phyloP scores from a whole-genome alignment of 2,797 vertebrate genomes.

The Oryzias sinensis region DNA sequence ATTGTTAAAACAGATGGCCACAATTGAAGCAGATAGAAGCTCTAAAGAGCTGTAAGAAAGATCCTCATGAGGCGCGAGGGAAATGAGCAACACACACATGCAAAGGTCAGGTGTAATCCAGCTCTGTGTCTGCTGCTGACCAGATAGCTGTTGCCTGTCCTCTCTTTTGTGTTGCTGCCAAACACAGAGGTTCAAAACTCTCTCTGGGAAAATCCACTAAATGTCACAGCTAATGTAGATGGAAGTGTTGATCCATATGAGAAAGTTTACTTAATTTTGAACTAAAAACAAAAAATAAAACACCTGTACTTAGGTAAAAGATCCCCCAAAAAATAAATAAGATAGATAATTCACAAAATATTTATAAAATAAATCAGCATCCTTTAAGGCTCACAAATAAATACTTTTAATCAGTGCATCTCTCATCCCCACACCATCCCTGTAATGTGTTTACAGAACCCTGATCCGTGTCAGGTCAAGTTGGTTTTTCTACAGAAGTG shows the following conservation, averaged over 20 bases:
- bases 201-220: constrained; percentile 52
- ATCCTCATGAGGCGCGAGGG: not conserved
- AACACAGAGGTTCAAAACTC: constrained; percentile 31
- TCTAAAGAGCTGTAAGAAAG: constrained; percentile 22
- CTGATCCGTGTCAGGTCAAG: constrained; percentile 2
- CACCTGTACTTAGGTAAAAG: constrained; percentile 3
- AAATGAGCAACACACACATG: not conserved
- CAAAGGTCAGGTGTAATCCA: constrained; percentile 51
- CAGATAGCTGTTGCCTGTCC: constrained; percentile 47
- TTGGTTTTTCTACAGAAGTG: constrained; percentile 7
- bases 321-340: too few relatives aligned
- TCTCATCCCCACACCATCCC: constrained; percentile 14
- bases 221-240: constrained; percentile 51
- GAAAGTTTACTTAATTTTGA: constrained; percentile 10
- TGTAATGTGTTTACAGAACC: constrained; percentile 22
- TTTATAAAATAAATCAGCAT: too few relatives aligned
- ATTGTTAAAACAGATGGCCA: constrained; percentile 57
- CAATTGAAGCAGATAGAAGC: constrained; percentile 37
- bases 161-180: constrained; percentile 28
- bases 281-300: constrained; percentile 11
- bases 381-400: too few relatives aligned
- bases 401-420: too few relatives aligned
- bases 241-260: constrained; percentile 21
- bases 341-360: too few relatives aligned
- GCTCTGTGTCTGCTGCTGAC: constrained; percentile 46